These are phyloP conservation scores for Thaumetopoea pityocampa DNA, from an alignment of 1,140 invertebrate species.

Conservation along the genomic window DNA sequence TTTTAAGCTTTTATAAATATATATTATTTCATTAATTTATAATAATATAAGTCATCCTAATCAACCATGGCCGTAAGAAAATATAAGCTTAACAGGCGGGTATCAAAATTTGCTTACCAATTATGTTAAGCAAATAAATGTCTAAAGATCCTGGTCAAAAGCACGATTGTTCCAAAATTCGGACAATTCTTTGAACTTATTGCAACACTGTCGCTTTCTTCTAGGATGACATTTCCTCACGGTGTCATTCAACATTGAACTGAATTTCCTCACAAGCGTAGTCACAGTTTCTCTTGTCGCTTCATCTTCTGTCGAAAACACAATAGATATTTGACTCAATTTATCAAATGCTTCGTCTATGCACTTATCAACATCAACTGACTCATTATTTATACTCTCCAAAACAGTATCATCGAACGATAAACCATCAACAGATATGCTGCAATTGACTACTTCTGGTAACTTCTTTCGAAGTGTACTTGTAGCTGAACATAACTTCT, in stretches of 20 bases:
- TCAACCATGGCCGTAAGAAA: too few relatives aligned
- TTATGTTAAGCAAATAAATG: too few relatives aligned
- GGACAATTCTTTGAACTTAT: conserved; percentile 50
- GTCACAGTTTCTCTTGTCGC: conserved; percentile 48
- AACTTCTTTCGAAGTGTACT: conserved; percentile 36
- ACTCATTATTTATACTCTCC: conserved; percentile 21
- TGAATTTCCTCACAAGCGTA: conserved; percentile 52
- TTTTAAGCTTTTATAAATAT: too few relatives aligned
- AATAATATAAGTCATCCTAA: too few relatives aligned
- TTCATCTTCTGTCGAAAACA: conserved; percentile 27
- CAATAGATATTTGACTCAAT: conserved; percentile 24
- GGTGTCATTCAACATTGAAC: conserved; percentile 39
- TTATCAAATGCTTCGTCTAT: conserved; percentile 57
- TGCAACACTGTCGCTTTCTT: conserved; percentile 38
- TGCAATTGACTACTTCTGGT: conserved; percentile 47
- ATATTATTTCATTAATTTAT: too few relatives aligned
- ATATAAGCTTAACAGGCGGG: too few relatives aligned
- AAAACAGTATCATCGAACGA: conserved; percentile 52
- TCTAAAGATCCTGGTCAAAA: conserved; percentile 21
- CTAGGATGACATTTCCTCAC: conserved; percentile 33
- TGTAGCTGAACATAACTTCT: conserved; percentile 37
- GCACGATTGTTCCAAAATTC: conserved; percentile 55
- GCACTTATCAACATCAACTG: conserved; percentile 39
- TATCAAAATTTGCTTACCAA: too few relatives aligned
- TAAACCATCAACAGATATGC: conserved; percentile 42